These are phyloP conservation scores for Pluvianellus socialis DNA, from an alignment of 2,113 vertebrate genomes.

Conservation along the genomic window DNA sequence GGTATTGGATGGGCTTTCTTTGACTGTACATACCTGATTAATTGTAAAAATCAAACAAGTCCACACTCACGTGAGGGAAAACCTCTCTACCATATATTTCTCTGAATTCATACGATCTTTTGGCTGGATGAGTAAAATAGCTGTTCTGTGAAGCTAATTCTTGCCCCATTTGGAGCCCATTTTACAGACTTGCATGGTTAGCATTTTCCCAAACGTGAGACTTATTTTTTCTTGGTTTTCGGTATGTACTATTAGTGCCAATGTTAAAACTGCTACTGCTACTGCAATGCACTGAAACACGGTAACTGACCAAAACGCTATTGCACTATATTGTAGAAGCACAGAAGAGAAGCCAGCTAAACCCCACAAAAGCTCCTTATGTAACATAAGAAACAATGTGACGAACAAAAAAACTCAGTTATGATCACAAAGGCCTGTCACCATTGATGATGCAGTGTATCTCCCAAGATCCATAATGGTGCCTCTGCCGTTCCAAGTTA, in stretches of 20 bases:
- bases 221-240: neutral
- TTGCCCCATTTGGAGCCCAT: neutral
- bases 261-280: neutral
- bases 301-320: neutral
- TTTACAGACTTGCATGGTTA: neutral
- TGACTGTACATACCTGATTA: neutral
- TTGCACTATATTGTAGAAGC: neutral
- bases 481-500: neutral
- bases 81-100: neutral
- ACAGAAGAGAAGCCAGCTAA: neutral
- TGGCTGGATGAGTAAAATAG: neutral
- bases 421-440: neutral
- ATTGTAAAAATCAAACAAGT: neutral
- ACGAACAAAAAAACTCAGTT: neutral
- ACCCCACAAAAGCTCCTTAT: neutral
- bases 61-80: fast-evolving
- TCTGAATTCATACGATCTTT: neutral
- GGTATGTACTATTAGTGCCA: neutral
- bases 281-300: neutral
- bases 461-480: neutral
- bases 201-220: neutral
- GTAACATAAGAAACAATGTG: neutral
- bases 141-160: neutral
- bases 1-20: neutral
- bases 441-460: neutral